Evolutionary conservation across 2,113 vertebrate genomes (phyloP).

Genomic region (Oryzias curvinotus): DNA sequence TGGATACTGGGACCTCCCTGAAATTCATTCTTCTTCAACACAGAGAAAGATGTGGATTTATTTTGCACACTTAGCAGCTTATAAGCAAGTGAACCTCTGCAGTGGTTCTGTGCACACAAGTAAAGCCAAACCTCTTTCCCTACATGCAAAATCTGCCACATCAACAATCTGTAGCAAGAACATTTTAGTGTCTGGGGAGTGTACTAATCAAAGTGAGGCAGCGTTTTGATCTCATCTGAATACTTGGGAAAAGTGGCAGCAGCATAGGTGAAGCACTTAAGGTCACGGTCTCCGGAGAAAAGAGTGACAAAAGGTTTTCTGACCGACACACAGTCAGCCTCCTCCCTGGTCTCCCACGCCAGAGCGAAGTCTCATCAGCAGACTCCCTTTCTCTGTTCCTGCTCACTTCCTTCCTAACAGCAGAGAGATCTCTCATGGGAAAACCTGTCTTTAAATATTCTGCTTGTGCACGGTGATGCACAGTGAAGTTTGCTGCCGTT

Average conservation of each 20-base stretch:
- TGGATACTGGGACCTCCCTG: slow-evolving; percentile 15
- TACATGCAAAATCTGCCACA: slow-evolving; percentile 5
- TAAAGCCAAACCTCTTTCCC: slow-evolving; percentile 8
- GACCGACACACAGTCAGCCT: slow-evolving; percentile 52
- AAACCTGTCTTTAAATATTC: neutral
- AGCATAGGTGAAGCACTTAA: slow-evolving; percentile 41
- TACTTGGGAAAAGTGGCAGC: neutral
- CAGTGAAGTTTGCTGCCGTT: neutral
- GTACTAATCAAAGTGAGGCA: too few relatives aligned
- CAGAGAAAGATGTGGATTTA: slow-evolving; percentile 24
- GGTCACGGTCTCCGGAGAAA: slow-evolving; percentile 30
- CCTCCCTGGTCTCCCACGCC: slow-evolving; percentile 31
- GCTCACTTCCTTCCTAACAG: slow-evolving; percentile 6
- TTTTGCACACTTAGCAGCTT: slow-evolving; percentile 23
- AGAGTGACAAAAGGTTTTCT: slow-evolving; percentile 62
- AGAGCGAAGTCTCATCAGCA: slow-evolving; percentile 9
- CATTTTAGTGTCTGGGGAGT: slow-evolving; percentile 9
- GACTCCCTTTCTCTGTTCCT: slow-evolving; percentile 26
- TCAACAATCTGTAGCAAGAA: neutral
- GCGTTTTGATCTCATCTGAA: too few relatives aligned
- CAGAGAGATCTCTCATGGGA: neutral
- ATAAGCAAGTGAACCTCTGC: slow-evolving; percentile 46
- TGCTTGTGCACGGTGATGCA: neutral
- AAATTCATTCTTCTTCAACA: slow-evolving; percentile 1
- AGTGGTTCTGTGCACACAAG: slow-evolving; percentile 6